A percentile compares a stretch with the other conserved stretches of the same genome.
Evolutionary conservation across 2,888 invertebrate species (phyloP).

Genomic region (Subacronicta megacephala): DNA sequence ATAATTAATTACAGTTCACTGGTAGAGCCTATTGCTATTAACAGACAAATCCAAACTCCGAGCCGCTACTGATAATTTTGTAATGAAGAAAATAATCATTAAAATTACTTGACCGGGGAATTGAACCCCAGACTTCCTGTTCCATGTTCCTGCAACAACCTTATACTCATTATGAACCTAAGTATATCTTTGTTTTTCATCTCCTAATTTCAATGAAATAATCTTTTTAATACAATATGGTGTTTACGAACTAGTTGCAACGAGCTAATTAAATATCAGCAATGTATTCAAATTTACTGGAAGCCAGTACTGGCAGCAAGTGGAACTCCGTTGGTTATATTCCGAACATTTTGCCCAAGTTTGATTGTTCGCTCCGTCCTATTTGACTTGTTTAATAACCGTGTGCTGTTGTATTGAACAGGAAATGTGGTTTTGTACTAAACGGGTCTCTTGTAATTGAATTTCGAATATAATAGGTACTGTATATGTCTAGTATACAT

Average conservation of each 20-base stretch:
- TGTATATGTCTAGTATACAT: not conserved
- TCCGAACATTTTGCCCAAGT: conserved; percentile 26
- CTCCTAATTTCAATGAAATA: not conserved
- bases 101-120: no score
- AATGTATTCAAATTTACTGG: conserved; percentile 30
- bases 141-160: no score
- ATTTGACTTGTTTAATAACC: conserved; percentile 43
- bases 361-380: conserved; percentile 33
- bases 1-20: no score
- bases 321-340: conserved; percentile 19
- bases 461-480: conserved; percentile 4
- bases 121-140: no score
- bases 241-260: conserved; percentile 29
- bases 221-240: conserved; percentile 12
- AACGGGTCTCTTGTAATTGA: conserved; percentile 27
- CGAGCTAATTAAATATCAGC: conserved; percentile 45
- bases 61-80: no score
- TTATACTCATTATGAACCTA: no score
- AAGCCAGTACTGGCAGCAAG: conserved; percentile 20
- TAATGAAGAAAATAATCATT: no score
- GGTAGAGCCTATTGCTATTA: no score
- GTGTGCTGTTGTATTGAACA: conserved; percentile 24
- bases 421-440: conserved; percentile 26
- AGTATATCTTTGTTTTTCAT: no score
- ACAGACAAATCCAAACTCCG: no score